Conservation (phyloP, 2,113 vertebrate species). For the Sylvietta virens region DNA sequence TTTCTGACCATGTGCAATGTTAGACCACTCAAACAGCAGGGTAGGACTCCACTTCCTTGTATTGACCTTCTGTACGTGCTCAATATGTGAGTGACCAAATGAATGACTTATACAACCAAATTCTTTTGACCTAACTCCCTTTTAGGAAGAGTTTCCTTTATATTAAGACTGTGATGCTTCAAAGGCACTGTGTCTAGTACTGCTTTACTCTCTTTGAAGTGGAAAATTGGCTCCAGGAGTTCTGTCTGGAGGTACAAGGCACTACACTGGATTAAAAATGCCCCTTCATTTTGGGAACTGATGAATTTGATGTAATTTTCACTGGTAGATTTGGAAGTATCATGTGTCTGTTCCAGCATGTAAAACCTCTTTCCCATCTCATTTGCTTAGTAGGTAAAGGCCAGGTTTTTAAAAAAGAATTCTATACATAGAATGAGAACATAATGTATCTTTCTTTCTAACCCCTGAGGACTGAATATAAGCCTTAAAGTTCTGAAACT, state of each 20-base stretch:
- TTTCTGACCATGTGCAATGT: neutral
- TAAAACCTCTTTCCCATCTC: neutral
- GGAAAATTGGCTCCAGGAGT: neutral
- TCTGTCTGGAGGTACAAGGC: neutral
- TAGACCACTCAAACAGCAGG: neutral
- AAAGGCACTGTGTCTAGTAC: neutral
- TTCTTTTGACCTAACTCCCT: neutral
- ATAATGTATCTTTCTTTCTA: neutral
- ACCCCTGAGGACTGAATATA: neutral
- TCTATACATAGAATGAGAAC: neutral
- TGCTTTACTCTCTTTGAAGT: neutral
- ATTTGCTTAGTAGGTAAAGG: neutral
- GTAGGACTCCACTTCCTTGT: neutral
- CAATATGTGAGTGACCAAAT: neutral
- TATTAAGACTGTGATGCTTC: neutral
- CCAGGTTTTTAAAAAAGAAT: neutral
- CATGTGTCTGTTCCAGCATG: neutral
- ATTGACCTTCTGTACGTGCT: fast-evolving
- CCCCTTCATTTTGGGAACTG: neutral
- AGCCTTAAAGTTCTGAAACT: neutral
- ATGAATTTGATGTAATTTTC: neutral
- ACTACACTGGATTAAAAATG: neutral
- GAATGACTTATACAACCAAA: neutral
- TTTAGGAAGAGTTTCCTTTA: neutral
- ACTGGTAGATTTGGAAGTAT: neutral